These are phyloP conservation scores for Octonoba sinensis DNA, from an alignment of 2,888 invertebrate species.

Conservation along the genomic window DNA sequence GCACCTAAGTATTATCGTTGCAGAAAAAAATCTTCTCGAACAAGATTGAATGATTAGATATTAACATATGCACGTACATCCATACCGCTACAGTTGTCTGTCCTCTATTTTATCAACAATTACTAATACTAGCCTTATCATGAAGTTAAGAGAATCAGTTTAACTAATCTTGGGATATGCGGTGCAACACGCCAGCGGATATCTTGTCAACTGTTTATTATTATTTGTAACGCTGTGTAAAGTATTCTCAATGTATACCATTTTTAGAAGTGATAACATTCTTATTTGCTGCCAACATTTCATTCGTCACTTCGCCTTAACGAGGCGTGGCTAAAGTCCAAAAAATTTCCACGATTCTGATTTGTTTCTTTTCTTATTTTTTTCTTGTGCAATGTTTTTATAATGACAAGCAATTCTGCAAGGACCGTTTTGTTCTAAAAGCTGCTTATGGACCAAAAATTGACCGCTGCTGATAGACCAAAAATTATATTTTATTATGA, in stretches of 20 bases:
- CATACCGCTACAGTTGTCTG: conserved; percentile 30
- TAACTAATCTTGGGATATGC: not conserved
- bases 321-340: conserved; percentile 1
- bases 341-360: not conserved
- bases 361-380: not conserved
- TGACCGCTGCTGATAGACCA: no score
- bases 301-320: not conserved
- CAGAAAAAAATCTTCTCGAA: conserved; percentile 12
- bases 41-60: conserved; percentile 29
- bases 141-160: not conserved
- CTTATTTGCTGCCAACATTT: not conserved
- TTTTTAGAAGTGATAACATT: conserved; percentile 49
- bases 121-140: conserved; percentile 15
- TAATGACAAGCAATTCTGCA: no score
- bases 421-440: no score
- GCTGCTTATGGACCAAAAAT: no score
- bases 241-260: conserved; percentile 39
- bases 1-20: no score
- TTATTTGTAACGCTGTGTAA: conserved; percentile 37
- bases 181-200: conserved; percentile 8
- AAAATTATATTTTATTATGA: no score
- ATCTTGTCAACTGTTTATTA: conserved; percentile 36
- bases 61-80: conserved; percentile 7
- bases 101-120: conserved; percentile 35
- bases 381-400: no score